Evolutionary conservation across 2,113 vertebrate genomes (phyloP).

Genomic region (Syrrhaptes paradoxus): DNA sequence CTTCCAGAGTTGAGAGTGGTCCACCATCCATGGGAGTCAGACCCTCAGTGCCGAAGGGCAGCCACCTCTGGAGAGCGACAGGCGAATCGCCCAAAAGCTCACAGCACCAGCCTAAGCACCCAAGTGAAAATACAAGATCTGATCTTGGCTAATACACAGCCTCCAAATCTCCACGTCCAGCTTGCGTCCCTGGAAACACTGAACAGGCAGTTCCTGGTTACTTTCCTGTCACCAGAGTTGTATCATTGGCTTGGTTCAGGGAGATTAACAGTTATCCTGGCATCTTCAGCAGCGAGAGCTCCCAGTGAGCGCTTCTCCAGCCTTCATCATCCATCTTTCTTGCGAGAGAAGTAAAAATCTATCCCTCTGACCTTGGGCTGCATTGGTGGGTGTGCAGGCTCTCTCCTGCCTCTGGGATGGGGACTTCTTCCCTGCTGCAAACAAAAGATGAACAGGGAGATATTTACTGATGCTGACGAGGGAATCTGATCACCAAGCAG

Average conservation of each 20-base stretch:
- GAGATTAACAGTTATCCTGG: not conserved
- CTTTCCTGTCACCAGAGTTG: not conserved
- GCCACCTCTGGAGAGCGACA: too few species aligned
- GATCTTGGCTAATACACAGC: fast-evolving
- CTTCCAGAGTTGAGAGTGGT: not conserved
- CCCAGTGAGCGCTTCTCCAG: not conserved
- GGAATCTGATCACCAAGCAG: not conserved
- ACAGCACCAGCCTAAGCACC: not conserved
- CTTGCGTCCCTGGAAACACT: fast-evolving
- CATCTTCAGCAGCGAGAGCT: not conserved
- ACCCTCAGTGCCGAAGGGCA: not conserved
- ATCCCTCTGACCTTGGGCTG: conserved; percentile 77
- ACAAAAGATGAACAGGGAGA: not conserved
- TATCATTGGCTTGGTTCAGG: not conserved
- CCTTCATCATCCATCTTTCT: conserved; percentile 63
- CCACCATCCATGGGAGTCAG: too few species aligned
- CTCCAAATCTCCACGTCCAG: not conserved
- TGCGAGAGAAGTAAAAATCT: conserved; percentile 83
- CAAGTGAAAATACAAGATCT: not conserved
- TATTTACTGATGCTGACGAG: not conserved
- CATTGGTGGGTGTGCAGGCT: conserved; percentile 49
- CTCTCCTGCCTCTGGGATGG: conserved; percentile 65
- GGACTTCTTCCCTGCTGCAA: conserved; percentile 56
- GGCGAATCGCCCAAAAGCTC: not conserved
- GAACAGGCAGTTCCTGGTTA: fast-evolving